Base-by-base conservation (phyloP, 2,113 vertebrate species). In the Nesogale talazaci region DNA sequence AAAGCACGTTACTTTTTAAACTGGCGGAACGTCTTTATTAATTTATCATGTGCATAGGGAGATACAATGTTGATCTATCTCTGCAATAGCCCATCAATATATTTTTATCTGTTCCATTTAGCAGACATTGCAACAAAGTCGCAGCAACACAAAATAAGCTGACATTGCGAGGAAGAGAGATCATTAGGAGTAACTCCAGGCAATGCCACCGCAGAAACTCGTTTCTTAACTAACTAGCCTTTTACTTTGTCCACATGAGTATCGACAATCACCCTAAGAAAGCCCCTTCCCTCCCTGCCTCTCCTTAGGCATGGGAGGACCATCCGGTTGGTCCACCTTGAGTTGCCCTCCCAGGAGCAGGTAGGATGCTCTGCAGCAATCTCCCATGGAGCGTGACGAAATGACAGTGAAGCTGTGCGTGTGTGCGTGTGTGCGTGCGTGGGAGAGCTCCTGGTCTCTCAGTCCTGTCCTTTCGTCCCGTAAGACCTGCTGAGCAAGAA, bases 231-330 rank as follows among this genome's bases (percentile, higher is more conserved):
- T 56, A 27, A 11, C 40, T 56, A 27, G 16, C n/a, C 16, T 11
- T 72, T 15, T 12, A 2, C 8, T n/a, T 11, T n/a, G 11, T 17
- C 42, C 4, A 31, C 22, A 69, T 1, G 14, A 8, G 23, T 9
- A 86, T 59, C 79, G 78, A 25, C 91, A 91, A 42, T 38, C 59
- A 85, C 15, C 5, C 27, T 87, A 38, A 27, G 72, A 88, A 89
- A 59, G 38, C 5, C 38, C 34, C 86, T 82, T 22, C 19, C 8
- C 34, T 65, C 46, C 6, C 15, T 52, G 52, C 57, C 31, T 72
- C 31, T 61, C 5, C 4, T 56, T 56, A 63, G 52, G 59, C n/a
- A 72, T 23, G 29, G 56, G 52, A 61, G 27, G 34, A 91, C 22
- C 10, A 12, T 29, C 56, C 38, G 74, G 27, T 5, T 70, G 23